phyloP scores from a whole-genome alignment of 30 jellyfish, hydroid and myxozoan species.

The Nemopilema nomurai region DNA sequence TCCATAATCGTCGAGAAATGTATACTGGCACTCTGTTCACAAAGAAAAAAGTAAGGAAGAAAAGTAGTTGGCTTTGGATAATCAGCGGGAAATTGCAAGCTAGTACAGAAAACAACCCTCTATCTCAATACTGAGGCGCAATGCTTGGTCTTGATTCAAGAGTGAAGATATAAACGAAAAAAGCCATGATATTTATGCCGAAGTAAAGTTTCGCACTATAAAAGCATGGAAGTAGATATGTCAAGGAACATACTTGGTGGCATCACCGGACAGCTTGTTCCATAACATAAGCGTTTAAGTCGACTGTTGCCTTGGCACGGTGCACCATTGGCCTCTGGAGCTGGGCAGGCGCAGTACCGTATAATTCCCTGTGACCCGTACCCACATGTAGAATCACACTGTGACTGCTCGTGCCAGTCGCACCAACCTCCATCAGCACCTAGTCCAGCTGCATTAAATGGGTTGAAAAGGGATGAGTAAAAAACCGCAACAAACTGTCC shows the following conservation, averaged over 20 bases:
- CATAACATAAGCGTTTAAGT: not conserved
- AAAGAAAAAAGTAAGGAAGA: too few species aligned
- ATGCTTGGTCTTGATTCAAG: too few species aligned
- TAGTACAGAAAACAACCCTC: too few species aligned
- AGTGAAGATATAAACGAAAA: too few species aligned
- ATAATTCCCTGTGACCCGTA: not conserved
- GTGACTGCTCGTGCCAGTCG: constrained; percentile 7
- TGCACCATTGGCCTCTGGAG: constrained; percentile 9
- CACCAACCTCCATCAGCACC: constrained; percentile 21
- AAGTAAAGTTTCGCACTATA: not conserved
- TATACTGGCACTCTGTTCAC: not conserved
- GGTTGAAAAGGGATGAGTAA: not conserved
- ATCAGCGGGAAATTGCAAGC: too few species aligned
- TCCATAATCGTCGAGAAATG: constrained; percentile 4
- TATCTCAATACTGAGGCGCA: too few species aligned
- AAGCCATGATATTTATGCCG: too few species aligned
- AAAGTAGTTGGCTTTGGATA: too few species aligned
- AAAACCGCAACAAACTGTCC: too few species aligned
- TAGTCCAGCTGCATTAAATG: not conserved
- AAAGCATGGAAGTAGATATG: not conserved
- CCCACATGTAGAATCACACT: constrained; percentile 19
- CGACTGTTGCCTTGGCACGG: not conserved
- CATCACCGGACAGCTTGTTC: not conserved
- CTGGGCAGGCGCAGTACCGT: constrained; percentile 24
- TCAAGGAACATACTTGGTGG: not conserved